phyloP scores from a whole-genome alignment of 2,113 vertebrate genomes.

The Macrotis lagotis region DNA sequence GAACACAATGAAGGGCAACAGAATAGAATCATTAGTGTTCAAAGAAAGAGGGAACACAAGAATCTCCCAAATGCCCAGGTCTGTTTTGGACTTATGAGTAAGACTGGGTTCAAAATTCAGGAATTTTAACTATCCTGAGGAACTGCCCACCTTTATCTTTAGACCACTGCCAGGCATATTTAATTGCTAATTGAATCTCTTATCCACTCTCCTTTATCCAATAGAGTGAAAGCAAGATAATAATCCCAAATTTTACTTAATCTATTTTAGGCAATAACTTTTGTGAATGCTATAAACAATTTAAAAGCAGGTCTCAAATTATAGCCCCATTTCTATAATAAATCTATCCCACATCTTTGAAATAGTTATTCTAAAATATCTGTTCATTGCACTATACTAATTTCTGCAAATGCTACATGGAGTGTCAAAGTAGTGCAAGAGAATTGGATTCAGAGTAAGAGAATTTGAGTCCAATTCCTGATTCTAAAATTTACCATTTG shows the following conservation, averaged over 20 bases:
- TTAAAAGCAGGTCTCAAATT: constrained; percentile 12
- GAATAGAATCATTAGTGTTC: background rate
- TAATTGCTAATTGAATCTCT: constrained; percentile 3
- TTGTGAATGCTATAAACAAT: constrained; percentile 15
- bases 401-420: background rate
- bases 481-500: background rate
- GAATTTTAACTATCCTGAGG: background rate
- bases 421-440: background rate
- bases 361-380: background rate
- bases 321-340: background rate
- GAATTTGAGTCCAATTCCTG: background rate
- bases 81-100: background rate
- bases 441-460: background rate
- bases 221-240: background rate
- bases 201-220: constrained; percentile 13
- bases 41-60: background rate
- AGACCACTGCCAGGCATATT: background rate
- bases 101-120: background rate
- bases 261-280: background rate
- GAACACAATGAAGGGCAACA: background rate
- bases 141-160: background rate
- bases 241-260: constrained; percentile 32
- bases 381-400: background rate
- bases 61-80: background rate
- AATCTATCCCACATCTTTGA: background rate